These are phyloP conservation scores for Eurytoma adleriae DNA, from an alignment of 2,888 invertebrate genomes.

Conservation along the genomic window DNA sequence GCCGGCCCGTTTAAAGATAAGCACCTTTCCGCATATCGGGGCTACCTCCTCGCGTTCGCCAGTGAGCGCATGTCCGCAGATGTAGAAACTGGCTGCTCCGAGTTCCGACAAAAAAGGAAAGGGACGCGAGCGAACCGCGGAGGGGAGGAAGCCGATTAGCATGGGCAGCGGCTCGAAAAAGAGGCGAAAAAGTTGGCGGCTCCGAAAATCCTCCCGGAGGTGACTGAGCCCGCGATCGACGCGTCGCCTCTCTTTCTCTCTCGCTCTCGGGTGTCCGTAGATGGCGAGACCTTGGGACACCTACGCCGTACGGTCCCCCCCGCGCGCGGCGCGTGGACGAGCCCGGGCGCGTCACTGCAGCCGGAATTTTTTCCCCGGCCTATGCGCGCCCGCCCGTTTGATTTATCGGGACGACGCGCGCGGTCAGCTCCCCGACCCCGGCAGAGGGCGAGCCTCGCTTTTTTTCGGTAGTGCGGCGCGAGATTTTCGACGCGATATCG, in stretches of 20 bases:
- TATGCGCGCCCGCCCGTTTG: constrained; percentile 5
- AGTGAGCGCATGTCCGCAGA: background rate
- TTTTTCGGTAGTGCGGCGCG: constrained; percentile 5
- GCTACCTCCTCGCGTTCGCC: no score
- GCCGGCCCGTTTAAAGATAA: background rate
- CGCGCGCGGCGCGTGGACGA: background rate
- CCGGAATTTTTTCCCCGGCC: background rate
- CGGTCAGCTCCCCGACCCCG: no score
- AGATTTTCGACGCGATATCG: background rate
- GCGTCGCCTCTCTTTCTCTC: constrained; percentile 51
- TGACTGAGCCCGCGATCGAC: constrained; percentile 23
- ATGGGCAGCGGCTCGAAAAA: background rate
- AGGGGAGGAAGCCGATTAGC: background rate
- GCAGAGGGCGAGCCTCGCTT: background rate
- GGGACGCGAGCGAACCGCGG: no score
- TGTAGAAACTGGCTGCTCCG: background rate
- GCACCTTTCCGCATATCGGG: no score
- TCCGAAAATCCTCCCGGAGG: constrained; percentile 24
- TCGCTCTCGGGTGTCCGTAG: constrained; percentile 65
- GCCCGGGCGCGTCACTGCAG: background rate
- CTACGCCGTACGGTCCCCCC: constrained; percentile 14
- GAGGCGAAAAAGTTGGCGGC: constrained; percentile 16
- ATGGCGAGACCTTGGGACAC: constrained; percentile 63
- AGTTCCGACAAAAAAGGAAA: background rate
- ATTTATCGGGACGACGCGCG: constrained; percentile 23